A percentile compares a stretch with the other conserved stretches of the same genome.
These are phyloP conservation scores for Chalcis sispes DNA, from an alignment of 2,888 invertebrate genomes.

Conservation along the genomic window DNA sequence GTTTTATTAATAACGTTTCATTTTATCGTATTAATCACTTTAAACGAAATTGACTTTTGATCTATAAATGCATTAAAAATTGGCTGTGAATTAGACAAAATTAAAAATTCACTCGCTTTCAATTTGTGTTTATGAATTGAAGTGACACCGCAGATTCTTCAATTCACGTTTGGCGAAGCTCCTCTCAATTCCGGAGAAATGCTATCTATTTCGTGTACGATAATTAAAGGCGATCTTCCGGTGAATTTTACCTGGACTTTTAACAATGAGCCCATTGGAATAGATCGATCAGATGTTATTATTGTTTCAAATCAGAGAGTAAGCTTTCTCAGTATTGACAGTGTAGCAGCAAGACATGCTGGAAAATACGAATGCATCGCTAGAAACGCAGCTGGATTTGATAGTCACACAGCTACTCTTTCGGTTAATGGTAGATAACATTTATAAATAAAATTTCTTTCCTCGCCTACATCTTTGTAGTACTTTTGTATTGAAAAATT, in stretches of 20 bases:
- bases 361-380: conserved; percentile 85
- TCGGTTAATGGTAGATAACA: conserved; percentile 82
- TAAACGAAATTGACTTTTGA: too few species aligned
- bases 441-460: conserved; percentile 72
- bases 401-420: conserved; percentile 80
- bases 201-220: conserved; percentile 80
- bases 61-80: too few species aligned
- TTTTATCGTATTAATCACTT: too few species aligned
- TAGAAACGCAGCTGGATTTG: conserved; percentile 82
- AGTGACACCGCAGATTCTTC: conserved; percentile 80
- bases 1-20: not conserved
- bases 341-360: conserved; percentile 81
- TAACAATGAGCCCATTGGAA: conserved; percentile 79
- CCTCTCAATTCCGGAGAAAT: conserved; percentile 79
- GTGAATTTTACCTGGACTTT: conserved; percentile 87
- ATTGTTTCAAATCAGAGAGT: conserved; percentile 82
- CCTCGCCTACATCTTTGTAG: conserved; percentile 24
- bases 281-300: conserved; percentile 79
- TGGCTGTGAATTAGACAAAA: too few species aligned
- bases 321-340: conserved; percentile 82
- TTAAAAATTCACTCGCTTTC: not conserved
- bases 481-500: not conserved
- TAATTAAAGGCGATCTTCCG: conserved; percentile 80
- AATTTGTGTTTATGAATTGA: conserved; percentile 1
- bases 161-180: conserved; percentile 78